phyloP scores from a whole-genome alignment of 2,888 invertebrate species.

The Therioaphis trifolii region DNA sequence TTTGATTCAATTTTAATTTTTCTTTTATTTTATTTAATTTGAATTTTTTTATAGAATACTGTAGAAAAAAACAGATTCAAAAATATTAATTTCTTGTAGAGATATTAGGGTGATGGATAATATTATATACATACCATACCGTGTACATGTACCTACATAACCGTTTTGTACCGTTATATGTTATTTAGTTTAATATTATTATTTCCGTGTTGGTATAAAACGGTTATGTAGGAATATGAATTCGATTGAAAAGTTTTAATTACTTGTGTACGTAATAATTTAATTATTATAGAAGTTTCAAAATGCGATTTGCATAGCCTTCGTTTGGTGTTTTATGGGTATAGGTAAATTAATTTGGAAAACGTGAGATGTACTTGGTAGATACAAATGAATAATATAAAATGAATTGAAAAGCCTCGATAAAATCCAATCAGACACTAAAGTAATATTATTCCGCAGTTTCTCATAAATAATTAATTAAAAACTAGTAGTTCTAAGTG shows the following conservation, averaged over 20 bases:
- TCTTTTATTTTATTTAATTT: too few species aligned
- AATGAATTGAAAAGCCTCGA: background rate
- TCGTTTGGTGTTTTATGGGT: too few species aligned
- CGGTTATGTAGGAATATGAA: background rate
- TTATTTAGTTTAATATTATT: slow-evolving; percentile 11
- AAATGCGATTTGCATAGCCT: background rate
- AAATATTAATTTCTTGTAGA: too few species aligned
- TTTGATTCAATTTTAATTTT: too few species aligned
- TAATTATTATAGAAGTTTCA: background rate
- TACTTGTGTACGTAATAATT: background rate
- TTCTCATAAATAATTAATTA: background rate
- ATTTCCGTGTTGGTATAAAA: background rate
- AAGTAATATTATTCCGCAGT: too few species aligned
- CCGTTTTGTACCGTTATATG: too few species aligned
- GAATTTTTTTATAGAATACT: too few species aligned
- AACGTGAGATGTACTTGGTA: slow-evolving; percentile 3
- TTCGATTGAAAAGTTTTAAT: background rate
- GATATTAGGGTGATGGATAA: too few species aligned
- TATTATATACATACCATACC: too few species aligned
- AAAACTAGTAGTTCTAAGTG: slow-evolving; percentile 1
- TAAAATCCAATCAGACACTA: background rate
- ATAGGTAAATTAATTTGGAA: too few species aligned
- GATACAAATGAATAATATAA: slow-evolving; percentile 11
- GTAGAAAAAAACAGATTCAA: too few species aligned
- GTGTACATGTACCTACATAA: too few species aligned